Evolutionary conservation across 2,797 vertebrate genomes (phyloP).

Genomic region (Labeo calbasu): DNA sequence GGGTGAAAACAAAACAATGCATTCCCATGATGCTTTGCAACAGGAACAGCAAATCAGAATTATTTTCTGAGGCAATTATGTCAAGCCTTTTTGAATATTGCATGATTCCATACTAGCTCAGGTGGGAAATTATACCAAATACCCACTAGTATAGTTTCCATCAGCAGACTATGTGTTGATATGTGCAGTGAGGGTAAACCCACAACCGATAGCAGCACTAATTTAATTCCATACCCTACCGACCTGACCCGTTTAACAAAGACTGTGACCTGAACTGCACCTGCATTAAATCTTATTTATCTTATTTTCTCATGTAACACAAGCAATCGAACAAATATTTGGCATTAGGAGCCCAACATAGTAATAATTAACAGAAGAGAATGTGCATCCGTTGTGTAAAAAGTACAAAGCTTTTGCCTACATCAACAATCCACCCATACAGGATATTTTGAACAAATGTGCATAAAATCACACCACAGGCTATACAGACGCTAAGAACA

Average conservation of each 20-base stretch:
- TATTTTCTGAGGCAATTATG: not conserved
- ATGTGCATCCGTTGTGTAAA: not conserved
- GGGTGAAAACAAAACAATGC: not conserved
- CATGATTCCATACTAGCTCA: not conserved
- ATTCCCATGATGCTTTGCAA: not conserved
- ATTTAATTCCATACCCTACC: no score
- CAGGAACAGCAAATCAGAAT: not conserved
- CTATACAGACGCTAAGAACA: not conserved
- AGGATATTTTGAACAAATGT: not conserved
- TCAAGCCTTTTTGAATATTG: not conserved
- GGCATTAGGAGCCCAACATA: no score
- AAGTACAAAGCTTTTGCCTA: no score
- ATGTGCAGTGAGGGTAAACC: not conserved
- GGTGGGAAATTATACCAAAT: not conserved
- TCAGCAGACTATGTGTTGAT: not conserved
- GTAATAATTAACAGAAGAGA: not conserved
- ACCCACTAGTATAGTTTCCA: not conserved
- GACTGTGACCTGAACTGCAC: not conserved
- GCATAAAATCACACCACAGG: not conserved
- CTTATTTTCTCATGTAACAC: not conserved
- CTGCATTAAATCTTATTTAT: no score
- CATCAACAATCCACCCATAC: not conserved
- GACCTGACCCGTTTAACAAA: not conserved
- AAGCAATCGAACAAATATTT: not conserved
- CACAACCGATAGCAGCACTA: not conserved